Conservation (phyloP, 2,113 vertebrate species). For the Pollachius pollachius region DNA sequence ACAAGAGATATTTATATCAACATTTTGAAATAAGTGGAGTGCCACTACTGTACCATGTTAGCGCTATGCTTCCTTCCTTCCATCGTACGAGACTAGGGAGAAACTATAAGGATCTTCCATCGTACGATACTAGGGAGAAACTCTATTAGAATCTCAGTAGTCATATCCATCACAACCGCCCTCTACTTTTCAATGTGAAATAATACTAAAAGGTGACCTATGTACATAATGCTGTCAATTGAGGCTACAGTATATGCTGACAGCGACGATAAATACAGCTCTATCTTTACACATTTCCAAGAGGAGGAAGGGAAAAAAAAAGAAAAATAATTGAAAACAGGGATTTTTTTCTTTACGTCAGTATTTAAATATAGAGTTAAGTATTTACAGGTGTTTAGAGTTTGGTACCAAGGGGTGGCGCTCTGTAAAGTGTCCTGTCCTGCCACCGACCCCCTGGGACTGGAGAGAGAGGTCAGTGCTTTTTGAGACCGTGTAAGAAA, state of each 20-base stretch:
- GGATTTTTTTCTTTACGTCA: constrained; percentile 64
- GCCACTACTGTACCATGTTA: constrained; percentile 72
- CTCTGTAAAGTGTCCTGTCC: constrained; percentile 63
- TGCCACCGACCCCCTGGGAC: constrained; percentile 50
- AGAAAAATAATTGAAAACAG: constrained; percentile 33
- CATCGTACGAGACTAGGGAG: constrained; percentile 89
- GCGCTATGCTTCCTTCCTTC: constrained; percentile 60
- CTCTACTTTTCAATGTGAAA: constrained; percentile 98
- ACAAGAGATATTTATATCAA: constrained; percentile 30
- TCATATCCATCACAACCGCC: constrained; percentile 80
- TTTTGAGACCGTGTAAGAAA: too few species aligned
- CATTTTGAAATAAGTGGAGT: constrained; percentile 70
- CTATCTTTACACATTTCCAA: constrained; percentile 71
- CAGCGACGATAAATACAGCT: constrained; percentile 88
- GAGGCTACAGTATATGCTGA: constrained; percentile 76
- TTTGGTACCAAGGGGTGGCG: constrained; percentile 72
- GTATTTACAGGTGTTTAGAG: constrained; percentile 85
- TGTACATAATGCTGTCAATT: constrained; percentile 90
- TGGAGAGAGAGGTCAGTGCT: constrained; percentile 42
- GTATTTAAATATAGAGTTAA: constrained; percentile 78
- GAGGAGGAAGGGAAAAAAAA: constrained; percentile 27
- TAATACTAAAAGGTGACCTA: constrained; percentile 94
- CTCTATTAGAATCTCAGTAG: constrained; percentile 85
- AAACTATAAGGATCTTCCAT: constrained; percentile 77
- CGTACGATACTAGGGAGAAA: constrained; percentile 93